phyloP scores from a whole-genome alignment of 2,113 vertebrate genomes.

The Thalassarche chlororhynchos region DNA sequence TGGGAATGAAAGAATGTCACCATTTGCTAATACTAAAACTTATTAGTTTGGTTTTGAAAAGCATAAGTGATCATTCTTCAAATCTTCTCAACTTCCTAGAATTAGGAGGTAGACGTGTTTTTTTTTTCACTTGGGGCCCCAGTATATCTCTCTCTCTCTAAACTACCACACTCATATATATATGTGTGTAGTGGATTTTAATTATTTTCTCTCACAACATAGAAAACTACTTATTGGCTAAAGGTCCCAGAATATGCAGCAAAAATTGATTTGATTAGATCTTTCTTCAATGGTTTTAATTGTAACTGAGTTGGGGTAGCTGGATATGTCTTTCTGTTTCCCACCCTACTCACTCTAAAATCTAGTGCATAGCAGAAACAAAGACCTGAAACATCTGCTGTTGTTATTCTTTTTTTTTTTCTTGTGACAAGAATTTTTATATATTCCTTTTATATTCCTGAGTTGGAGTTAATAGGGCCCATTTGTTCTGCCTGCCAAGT shows the following conservation, averaged over 20 bases:
- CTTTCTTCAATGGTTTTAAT: neutral
- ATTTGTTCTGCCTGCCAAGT: constrained; percentile 12
- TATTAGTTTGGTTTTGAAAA: neutral
- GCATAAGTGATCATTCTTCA: neutral
- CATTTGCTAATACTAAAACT: neutral
- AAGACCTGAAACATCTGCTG: neutral
- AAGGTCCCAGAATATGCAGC: neutral
- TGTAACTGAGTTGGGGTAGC: neutral
- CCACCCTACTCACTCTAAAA: neutral
- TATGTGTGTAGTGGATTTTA: neutral
- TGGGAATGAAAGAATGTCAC: neutral
- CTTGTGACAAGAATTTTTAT: neutral
- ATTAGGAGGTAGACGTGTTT: neutral
- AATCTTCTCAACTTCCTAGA: neutral
- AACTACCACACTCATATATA: neutral
- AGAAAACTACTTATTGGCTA: neutral
- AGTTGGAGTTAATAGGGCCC: neutral
- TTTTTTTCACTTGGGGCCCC: neutral
- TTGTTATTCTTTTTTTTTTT: neutral
- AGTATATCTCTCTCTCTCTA: neutral
- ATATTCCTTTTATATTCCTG: neutral
- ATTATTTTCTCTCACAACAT: neutral
- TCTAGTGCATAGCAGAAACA: neutral
- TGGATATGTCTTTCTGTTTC: neutral
- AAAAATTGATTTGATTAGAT: neutral